These are phyloP conservation scores for Neosilurus hyrtlii DNA, from an alignment of 2,797 vertebrate genomes.

Conservation along the genomic window DNA sequence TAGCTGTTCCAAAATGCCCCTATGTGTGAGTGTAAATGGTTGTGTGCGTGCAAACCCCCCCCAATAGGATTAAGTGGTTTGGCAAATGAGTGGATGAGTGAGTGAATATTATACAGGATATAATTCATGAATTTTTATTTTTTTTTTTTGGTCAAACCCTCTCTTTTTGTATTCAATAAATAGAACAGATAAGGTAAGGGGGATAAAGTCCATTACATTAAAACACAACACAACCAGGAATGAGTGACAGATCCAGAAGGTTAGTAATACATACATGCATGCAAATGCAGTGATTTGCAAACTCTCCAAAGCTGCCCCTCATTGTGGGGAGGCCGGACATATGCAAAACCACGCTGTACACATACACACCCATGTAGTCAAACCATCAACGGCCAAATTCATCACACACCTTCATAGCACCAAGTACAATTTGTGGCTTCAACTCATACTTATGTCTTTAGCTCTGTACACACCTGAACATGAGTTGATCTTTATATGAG, in stretches of 20 bases:
- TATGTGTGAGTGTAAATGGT: no score
- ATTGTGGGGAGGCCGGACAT: background rate
- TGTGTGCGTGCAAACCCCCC: no score
- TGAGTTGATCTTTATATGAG: background rate
- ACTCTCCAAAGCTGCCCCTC: constrained; percentile 8
- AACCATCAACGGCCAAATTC: constrained; percentile 26
- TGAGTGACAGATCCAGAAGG: constrained; percentile 20
- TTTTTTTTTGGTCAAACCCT: no score
- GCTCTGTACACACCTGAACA: background rate
- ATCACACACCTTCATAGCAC: background rate
- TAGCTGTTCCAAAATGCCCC: no score
- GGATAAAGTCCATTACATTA: constrained; percentile 10
- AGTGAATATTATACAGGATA: no score
- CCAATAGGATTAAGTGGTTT: no score
- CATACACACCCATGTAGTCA: constrained; percentile 25
- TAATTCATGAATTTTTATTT: no score
- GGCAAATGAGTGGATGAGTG: no score
- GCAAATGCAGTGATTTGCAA: constrained; percentile 42
- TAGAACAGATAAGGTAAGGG: no score
- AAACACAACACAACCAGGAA: constrained; percentile 8
- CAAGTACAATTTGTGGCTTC: background rate
- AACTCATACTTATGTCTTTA: background rate
- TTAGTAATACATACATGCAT: constrained; percentile 36
- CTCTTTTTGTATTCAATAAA: no score
- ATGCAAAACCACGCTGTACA: constrained; percentile 27